Evolutionary conservation across 2,113 vertebrate species (phyloP).

Genomic region (Prunella himalayana): DNA sequence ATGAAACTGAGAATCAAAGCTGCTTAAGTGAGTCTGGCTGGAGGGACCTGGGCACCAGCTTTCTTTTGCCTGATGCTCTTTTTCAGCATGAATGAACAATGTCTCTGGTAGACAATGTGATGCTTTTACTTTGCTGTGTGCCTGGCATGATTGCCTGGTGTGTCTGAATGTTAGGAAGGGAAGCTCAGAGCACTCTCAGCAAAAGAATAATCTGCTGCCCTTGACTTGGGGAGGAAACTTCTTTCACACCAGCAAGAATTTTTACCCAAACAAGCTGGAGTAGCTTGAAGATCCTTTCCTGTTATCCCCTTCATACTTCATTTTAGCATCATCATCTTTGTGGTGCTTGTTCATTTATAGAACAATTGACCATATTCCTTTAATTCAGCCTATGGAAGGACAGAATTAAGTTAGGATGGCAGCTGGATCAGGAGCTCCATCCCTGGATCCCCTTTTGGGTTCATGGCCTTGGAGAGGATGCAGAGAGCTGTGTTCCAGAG

Average conservation of each 20-base stretch:
- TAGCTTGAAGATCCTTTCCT: not conserved
- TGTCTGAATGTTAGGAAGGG: not conserved
- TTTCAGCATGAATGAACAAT: not conserved
- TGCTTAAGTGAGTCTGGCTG: not conserved
- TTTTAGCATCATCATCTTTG: not conserved
- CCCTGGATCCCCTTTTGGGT: not conserved
- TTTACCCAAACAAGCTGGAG: not conserved
- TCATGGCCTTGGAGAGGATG: not conserved
- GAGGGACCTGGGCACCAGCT: not conserved
- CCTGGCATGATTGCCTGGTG: not conserved
- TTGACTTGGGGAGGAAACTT: not conserved
- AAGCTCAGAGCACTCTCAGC: not conserved
- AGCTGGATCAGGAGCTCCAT: not conserved
- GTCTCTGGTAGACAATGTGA: not conserved
- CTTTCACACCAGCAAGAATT: not conserved
- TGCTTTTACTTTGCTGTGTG: not conserved
- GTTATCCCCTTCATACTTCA: not conserved
- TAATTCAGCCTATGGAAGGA: not conserved
- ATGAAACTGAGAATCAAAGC: not conserved
- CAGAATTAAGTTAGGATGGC: not conserved
- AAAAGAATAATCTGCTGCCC: not conserved
- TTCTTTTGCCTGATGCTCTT: not conserved
- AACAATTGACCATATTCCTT: not conserved
- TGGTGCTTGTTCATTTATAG: not conserved
- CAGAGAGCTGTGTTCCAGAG: not conserved